Conservation (phyloP, 1,140 invertebrate species). For the Philopotamus ludificatus region DNA sequence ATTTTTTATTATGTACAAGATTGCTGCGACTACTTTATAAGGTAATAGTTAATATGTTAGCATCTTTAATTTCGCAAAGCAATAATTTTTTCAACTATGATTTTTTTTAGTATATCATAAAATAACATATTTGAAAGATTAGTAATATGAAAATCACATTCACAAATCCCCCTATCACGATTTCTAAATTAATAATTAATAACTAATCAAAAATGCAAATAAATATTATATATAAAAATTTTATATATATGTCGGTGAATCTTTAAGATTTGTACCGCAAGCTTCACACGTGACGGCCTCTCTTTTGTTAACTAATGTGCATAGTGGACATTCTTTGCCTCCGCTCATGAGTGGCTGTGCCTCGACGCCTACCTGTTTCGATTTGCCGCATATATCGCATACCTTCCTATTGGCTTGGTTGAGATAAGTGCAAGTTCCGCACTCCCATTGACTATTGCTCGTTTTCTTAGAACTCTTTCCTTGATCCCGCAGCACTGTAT, state of each 20-base stretch:
- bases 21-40: no score
- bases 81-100: no score
- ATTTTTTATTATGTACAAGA: no score
- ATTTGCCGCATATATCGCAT: conserved; percentile 77
- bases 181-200: not conserved
- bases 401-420: conserved; percentile 60
- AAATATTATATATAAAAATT: not conserved
- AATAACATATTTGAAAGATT: no score
- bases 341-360: conserved; percentile 68
- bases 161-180: not conserved
- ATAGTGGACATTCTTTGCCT: conserved; percentile 72
- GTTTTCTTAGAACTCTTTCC: conserved; percentile 27
- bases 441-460: conserved; percentile 61
- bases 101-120: no score
- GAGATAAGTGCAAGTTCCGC: conserved; percentile 69
- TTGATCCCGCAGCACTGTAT: no score
- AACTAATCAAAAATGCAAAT: not conserved
- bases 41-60: no score
- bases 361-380: conserved; percentile 59
- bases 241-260: conserved; percentile 75
- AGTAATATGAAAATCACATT: not conserved
- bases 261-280: conserved; percentile 66
- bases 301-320: conserved; percentile 78
- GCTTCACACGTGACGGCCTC: conserved; percentile 65
- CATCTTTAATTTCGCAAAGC: no score